Base-by-base conservation (phyloP, 2,888 invertebrate species). In the Caenorhabditis imperialis region DNA sequence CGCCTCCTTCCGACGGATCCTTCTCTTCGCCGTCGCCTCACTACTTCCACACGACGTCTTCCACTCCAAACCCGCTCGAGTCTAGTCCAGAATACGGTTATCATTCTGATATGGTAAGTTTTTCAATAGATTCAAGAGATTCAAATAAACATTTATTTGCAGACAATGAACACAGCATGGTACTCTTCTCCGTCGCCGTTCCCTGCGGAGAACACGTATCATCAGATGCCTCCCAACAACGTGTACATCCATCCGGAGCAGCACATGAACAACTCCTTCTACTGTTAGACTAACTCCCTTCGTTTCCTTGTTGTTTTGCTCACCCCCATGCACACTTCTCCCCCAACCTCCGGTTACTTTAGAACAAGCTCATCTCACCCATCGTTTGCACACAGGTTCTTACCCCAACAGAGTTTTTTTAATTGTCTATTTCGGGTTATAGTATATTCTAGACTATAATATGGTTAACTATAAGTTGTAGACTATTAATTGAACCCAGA, bases 1-100 rank as follows among this genome's bases (percentile, higher is more conserved):
- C 74, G 7, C 74, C 74, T 16, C 62, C 61, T 18, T 74, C 69
- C 1, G 67, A 74, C 37, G 74, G 74, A 22, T 73, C 73, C 1
- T 55, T 71, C 44, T 62, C 62, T 5, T 71, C 71, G 14, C 57
- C 55, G 7, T 71, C 71, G 5, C 71, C 71, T 0, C 38, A 57
- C 18, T 70, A 54, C 23, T 47, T 53, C 20, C 45, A 44, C 27
- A 61, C 48, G 8, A 45, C 44, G 8, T 18, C 61, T 1, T 50
- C 67, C 8, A 61, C 69, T 2, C 70, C 70, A n/a, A 54, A 38
- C 4, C 33, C 35, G 0, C 20, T 61, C 27, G 54, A 65, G 12
- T 40, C 62, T 7, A 65, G 55, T 40, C 65, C 65, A 1, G 65
- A 55, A 14, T 47, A 48, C 20, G 16, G 16, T 16, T 53, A 37